Base-by-base conservation (phyloP, 1,140 invertebrate genomes). In the Elymnias hypermnestra region DNA sequence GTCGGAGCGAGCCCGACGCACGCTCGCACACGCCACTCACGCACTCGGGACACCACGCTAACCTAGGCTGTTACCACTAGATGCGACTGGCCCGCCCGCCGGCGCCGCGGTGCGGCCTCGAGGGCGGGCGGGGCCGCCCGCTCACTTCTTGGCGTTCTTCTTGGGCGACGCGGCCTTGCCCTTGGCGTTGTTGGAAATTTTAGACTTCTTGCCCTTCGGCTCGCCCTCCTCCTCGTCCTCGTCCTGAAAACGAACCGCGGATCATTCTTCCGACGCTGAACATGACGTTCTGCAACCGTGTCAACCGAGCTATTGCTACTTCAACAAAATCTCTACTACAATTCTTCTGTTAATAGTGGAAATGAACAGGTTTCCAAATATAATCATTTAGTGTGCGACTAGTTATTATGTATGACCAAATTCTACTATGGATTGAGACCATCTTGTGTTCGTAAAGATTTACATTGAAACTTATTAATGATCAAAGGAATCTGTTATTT, bases 151-250 rank as follows among this genome's bases (percentile, higher is more conserved):
- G 49, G 86, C 76, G 40, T 87, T 87, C 63, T 87, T 87, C 75
- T 87, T 87, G 58, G 86, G 84, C 48, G 84, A 85, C 3, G 79
- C 61, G 9, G 82, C 77, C 53, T 86, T 86, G 74, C 87, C 89
- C 82, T 90, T 91, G 60, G 88, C 84, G 51, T 90, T 91, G 68
- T 90, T 90, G 57, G 89, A 88, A 57, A 90, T 87, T 87, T 91
- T 91, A 54, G 88, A 83, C 55, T 91, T 90, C 78, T 91, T 91
- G 65, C 88, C 89, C 67, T 89, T 89, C 15, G 88, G 87, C 58
- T 89, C 89, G 19, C 89, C 89, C 35, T 90, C 90, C 28, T 91
- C 90, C 36, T 91, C 90, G 36, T 91, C 90, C 25, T 90, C 89
- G 48, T 90, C 89, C 73, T 91, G 64, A 15, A 44, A 43, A 19